Evolutionary conservation across 2,797 vertebrate species (phyloP), one percentile per base, ranked within the genome.

Genomic region (Aplochiton taeniatus): DNA sequence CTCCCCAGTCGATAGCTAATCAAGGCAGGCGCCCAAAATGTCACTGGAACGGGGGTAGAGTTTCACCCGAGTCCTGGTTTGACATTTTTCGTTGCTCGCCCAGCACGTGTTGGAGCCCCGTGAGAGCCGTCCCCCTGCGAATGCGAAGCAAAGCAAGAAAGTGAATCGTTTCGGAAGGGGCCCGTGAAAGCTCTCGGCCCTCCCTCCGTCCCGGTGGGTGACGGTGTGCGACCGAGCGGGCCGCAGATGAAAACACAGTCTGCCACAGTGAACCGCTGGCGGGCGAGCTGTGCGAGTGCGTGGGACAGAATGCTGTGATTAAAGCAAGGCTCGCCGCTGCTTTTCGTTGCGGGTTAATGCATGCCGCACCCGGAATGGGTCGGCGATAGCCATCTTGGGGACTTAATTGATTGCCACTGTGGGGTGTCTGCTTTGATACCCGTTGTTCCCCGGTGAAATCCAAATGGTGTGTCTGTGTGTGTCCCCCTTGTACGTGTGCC

Each of bases 1-100:
- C 69, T 83, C 76, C 79, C 79, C 79, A 83, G 87, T 89, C 90
- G 91, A 94, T 93, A 93, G 89, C 91, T 93, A 94, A 94, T 95
- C 92, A 66, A 86, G 87, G 93, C 85, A 76, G 90, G 92, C 92
- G 92, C 92, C 92, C 93, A 94, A 89, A 58, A 48, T 60, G 44
- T 48, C 11, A 7, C 47, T 48, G 47, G 47, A 11, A 48, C 11
- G 47, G 14, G 47, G 4, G 1, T 8, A 11, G 6, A 4, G 11
- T 12, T 11, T 12, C 12, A 54, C 18, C 9, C 51, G 19, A 10
- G 17, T 20, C 19, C 12, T 12, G 10, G 31, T 55, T 55, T 11
- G 31, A 31, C 31, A 2, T 31, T 31, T 31, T 31, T n/a, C n/a
- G 31, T 31, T 31, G 6, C 31, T 6, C 3, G 31, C 3, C 31